Base-by-base conservation (phyloP, 1,140 invertebrate genomes). In the Pararge aegeria region DNA sequence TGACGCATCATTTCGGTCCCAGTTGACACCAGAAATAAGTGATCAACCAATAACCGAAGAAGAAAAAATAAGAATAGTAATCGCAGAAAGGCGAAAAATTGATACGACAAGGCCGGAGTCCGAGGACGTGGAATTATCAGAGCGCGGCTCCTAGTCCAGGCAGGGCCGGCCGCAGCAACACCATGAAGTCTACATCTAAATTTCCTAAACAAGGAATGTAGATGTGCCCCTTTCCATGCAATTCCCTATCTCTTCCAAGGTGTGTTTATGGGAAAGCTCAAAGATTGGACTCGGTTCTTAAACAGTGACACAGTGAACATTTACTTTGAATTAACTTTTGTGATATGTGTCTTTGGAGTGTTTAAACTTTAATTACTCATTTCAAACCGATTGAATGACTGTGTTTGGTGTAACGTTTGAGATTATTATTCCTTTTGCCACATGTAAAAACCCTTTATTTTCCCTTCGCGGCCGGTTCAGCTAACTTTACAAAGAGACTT, bases 21-120 rank as follows among this genome's bases (percentile, higher is more conserved):
- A 80, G 30, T 34, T 75, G 19, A 64, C 72, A 5, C 58, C 75
- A 3, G 83, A 84, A 44, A 48, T 21, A 16, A 30, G 34, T 3
- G 77, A 86, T 38, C 72, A 70, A 30, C 60, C 75, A 2, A 83
- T 87, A 52, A 87, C 69, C 40, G 88, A 90, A 61, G 86, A 89
- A 66, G 88, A 91, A 52, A 89, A 83, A 48, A 88, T 90, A 67
- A 75, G 87, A 57, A 90, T 89, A 67, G 87, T 90, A 5, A 91
- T 90, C 74, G 88, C 88, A 1, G 88, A 91, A 64, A 80, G 90
- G 61, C 66, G 90, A 61, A 89, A 88, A 66, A 87, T 90, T 19
- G 90, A 91, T 27, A 53, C 76, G 19, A 62, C 73, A 18, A 79
- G 78, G 61, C 83, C 87, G 1, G 87, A 89, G 38, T 63, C 73